These are phyloP conservation scores for Agrochola circellaris DNA, from an alignment of 2,888 invertebrate genomes.

Conservation along the genomic window DNA sequence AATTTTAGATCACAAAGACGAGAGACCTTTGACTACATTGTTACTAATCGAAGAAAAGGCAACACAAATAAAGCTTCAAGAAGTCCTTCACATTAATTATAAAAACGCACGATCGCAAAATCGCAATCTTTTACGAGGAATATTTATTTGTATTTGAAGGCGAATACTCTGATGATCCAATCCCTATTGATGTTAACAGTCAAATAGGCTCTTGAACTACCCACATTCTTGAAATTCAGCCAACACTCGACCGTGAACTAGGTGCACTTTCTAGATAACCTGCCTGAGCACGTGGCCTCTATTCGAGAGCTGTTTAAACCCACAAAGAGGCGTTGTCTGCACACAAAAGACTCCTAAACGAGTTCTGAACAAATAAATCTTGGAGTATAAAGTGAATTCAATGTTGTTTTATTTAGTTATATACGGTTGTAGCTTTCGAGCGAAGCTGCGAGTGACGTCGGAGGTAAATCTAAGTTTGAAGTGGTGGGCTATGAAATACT, in stretches of 20 bases:
- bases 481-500: not conserved
- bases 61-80: not conserved
- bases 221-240: slow-evolving; percentile 54
- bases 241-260: slow-evolving; percentile 44
- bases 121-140: not conserved
- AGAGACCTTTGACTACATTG: not conserved
- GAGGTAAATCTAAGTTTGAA: not conserved
- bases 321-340: slow-evolving; percentile 49
- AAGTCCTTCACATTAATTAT: not conserved
- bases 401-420: slow-evolving; percentile 15
- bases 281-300: slow-evolving; percentile 25
- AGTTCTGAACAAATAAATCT: slow-evolving; percentile 51
- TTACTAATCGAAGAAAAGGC: not conserved
- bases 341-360: slow-evolving; percentile 60
- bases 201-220: not conserved
- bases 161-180: not conserved
- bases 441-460: not conserved
- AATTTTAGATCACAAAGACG: not conserved
- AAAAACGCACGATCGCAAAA: not conserved
- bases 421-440: not conserved
- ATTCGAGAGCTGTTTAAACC: slow-evolving; percentile 42
- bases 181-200: not conserved
- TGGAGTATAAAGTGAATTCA: slow-evolving; percentile 30
- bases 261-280: slow-evolving; percentile 49
- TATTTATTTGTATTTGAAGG: not conserved